Evolutionary conservation across 2,888 invertebrate genomes (phyloP).

Genomic region (Thysanoteuthis rhombus): DNA sequence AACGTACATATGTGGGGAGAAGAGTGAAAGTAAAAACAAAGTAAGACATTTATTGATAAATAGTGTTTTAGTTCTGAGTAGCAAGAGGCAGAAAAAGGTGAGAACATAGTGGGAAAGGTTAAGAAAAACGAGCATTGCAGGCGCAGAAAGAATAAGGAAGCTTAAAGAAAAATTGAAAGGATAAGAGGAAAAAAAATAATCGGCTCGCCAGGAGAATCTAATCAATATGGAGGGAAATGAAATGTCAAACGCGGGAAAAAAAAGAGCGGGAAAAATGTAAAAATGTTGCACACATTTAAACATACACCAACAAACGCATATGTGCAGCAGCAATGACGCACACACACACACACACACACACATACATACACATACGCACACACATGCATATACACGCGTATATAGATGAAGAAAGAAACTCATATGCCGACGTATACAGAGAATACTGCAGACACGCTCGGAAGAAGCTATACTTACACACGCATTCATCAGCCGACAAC

Average conservation of each 20-base stretch:
- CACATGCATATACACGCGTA: neutral
- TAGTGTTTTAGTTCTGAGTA: neutral
- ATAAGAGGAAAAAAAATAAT: neutral
- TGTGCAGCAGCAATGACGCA: neutral
- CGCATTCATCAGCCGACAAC: no score
- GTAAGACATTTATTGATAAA: neutral
- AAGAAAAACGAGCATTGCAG: neutral
- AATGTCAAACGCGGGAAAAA: neutral
- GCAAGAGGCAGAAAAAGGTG: slow-evolving; percentile 12
- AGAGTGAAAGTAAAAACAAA: neutral
- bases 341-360: neutral
- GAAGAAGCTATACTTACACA: no score
- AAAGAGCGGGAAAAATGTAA: neutral
- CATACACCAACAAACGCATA: neutral
- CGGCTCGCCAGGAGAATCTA: neutral
- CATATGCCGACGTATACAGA: neutral
- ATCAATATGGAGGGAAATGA: slow-evolving; percentile 12
- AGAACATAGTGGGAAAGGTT: neutral
- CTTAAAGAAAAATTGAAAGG: neutral
- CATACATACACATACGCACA: neutral
- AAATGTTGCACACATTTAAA: neutral
- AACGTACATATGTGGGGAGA: neutral
- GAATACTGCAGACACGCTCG: no score
- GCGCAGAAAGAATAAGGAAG: neutral
- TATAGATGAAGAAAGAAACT: neutral